These are phyloP conservation scores for Chorisops tibialis DNA, from an alignment of 2,888 invertebrate species.

Conservation along the genomic window DNA sequence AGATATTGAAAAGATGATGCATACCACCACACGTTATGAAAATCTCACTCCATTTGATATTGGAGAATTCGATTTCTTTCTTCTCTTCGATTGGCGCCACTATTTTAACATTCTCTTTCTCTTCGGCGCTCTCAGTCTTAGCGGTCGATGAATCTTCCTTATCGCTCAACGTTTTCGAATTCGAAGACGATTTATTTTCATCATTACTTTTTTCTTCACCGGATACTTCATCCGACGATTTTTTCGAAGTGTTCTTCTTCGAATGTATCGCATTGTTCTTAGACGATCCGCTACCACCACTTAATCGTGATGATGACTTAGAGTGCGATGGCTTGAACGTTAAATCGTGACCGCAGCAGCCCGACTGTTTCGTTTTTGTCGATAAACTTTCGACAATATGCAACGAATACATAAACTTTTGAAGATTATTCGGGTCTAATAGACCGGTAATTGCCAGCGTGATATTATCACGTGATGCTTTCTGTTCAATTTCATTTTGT, in stretches of 20 bases:
- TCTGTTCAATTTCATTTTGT: conserved; percentile 36
- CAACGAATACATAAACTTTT: conserved; percentile 91
- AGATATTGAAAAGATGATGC: conserved; percentile 84
- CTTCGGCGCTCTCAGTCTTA: conserved; percentile 31
- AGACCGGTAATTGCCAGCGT: conserved; percentile 62
- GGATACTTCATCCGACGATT: conserved; percentile 31
- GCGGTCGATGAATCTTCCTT: neutral
- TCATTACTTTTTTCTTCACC: conserved; percentile 34
- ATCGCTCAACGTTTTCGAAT: neutral
- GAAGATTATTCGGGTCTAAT: conserved; percentile 83
- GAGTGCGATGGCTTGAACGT: conserved; percentile 8
- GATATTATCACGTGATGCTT: conserved; percentile 46
- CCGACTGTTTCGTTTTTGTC: conserved; percentile 40
- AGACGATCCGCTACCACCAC: neutral
- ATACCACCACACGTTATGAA: conserved; percentile 87
- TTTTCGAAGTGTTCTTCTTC: conserved; percentile 31
- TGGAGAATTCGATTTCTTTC: conserved; percentile 29
- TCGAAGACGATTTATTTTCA: conserved; percentile 13
- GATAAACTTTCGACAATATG: conserved; percentile 81
- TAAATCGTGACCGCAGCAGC: conserved; percentile 10
- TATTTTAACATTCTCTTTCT: conserved; percentile 27
- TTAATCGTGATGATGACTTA: neutral
- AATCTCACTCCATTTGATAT: conserved; percentile 64
- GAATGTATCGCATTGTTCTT: conserved; percentile 22
- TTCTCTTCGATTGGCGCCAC: conserved; percentile 25